Conservation (phyloP, 2,888 invertebrate species). For the Synanthedon vespiformis region DNA sequence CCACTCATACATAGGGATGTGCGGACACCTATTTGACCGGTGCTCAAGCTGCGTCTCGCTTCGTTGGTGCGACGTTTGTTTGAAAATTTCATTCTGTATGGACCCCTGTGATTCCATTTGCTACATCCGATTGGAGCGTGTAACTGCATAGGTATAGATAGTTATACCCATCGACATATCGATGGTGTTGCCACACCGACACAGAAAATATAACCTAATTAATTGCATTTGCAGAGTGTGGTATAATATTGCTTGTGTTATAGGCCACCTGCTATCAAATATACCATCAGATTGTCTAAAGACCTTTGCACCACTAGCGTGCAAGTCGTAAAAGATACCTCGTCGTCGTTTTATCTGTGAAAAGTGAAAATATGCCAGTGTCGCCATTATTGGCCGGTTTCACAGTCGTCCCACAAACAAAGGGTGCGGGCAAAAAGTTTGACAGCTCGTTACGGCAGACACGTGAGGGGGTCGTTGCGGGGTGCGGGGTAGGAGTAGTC, state of each 20-base stretch:
- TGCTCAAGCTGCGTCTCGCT: constrained; percentile 14
- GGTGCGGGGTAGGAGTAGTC: not conserved
- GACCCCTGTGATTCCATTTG: constrained; percentile 24
- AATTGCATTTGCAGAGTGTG: too few relatives aligned
- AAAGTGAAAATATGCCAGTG: constrained; percentile 1
- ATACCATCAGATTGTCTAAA: too few relatives aligned
- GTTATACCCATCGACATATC: too few relatives aligned
- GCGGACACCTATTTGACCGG: not conserved
- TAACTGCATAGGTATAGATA: not conserved
- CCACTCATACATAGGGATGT: not conserved
- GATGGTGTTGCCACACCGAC: too few relatives aligned
- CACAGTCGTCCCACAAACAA: constrained; percentile 22
- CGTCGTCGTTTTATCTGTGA: not conserved
- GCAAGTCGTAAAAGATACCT: too few relatives aligned
- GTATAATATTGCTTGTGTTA: too few relatives aligned
- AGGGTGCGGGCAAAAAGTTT: constrained; percentile 49
- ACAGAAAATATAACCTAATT: too few relatives aligned
- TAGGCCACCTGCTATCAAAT: too few relatives aligned
- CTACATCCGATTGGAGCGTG: constrained; percentile 16
- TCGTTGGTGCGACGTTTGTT: constrained; percentile 39
- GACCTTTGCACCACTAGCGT: too few relatives aligned
- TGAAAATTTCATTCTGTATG: constrained; percentile 23
- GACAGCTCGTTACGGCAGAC: constrained; percentile 47
- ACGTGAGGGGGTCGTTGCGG: constrained; percentile 1
- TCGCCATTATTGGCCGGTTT: not conserved